Percentiles rank a stretch among this genome's conserved stretches.
Evolutionary conservation across 2,888 invertebrate species (phyloP).

Genomic region (Gari tellinella): DNA sequence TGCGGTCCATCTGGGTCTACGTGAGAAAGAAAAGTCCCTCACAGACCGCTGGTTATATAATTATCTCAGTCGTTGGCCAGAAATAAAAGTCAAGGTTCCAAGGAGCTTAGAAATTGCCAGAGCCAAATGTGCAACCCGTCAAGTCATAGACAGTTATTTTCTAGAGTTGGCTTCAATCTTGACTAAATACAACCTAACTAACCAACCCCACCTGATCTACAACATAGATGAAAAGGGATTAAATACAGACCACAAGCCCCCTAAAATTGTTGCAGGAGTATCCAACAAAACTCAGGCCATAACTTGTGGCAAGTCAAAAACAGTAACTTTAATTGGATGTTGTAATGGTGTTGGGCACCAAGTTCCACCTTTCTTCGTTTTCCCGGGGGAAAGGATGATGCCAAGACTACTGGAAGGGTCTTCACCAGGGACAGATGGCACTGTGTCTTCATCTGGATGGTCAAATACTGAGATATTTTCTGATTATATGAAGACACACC

Average conservation of each 20-base stretch:
- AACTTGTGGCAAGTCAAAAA: slow-evolving; percentile 30
- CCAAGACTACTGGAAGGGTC: slow-evolving; percentile 24
- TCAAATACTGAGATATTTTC: slow-evolving; percentile 37
- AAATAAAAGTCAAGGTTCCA: slow-evolving; percentile 3
- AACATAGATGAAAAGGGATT: slow-evolving; percentile 46
- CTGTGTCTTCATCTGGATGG: slow-evolving; percentile 27
- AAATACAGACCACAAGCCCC: slow-evolving; percentile 25
- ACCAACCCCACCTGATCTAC: slow-evolving; percentile 33
- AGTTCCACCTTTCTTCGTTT: slow-evolving; percentile 36
- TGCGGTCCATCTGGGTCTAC: slow-evolving; percentile 1
- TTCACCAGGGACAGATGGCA: slow-evolving; percentile 16
- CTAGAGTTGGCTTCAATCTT: slow-evolving; percentile 16
- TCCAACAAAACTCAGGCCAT: slow-evolving; percentile 21
- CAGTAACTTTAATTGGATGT: slow-evolving; percentile 20
- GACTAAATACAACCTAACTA: slow-evolving; percentile 32
- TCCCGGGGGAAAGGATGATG: slow-evolving; percentile 29
- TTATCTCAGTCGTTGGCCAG: slow-evolving; percentile 3
- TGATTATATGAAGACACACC: slow-evolving; percentile 27
- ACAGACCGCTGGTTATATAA: background rate
- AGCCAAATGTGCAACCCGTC: slow-evolving; percentile 28
- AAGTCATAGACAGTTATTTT: slow-evolving; percentile 29
- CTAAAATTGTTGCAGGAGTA: slow-evolving; percentile 23
- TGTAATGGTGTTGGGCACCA: slow-evolving; percentile 25
- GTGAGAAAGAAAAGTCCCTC: slow-evolving; percentile 1
- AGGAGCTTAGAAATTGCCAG: slow-evolving; percentile 3